Percentiles rank a stretch among this genome's conserved stretches.
Conservation (phyloP, 37 sponge, comb jelly and placozoan species). For the Cliona cf. orientalis region DNA sequence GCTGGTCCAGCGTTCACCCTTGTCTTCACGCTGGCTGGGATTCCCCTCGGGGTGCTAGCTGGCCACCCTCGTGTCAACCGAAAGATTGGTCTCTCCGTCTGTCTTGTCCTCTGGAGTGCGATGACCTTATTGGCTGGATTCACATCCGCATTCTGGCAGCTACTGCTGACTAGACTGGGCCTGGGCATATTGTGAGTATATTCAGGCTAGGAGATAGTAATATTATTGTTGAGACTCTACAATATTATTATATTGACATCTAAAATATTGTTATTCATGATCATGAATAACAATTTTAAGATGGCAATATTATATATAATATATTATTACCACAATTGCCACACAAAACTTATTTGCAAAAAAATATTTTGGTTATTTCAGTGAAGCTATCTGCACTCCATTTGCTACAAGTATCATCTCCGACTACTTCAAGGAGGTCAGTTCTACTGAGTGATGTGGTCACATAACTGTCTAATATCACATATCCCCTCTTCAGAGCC, state of each 20-base stretch:
- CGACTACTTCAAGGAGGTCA: constrained; percentile 66
- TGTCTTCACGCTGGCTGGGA: constrained; percentile 66
- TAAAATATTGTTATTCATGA: too few species aligned
- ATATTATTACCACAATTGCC: too few species aligned
- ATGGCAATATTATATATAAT: too few species aligned
- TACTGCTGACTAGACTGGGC: constrained; percentile 66
- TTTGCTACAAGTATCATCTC: constrained; percentile 75
- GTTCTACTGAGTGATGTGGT: too few species aligned
- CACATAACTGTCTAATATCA: too few species aligned
- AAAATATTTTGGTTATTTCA: constrained; percentile 11
- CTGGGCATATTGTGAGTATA: constrained; percentile 69
- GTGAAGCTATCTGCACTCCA: constrained; percentile 81
- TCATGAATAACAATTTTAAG: too few species aligned
- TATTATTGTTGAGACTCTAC: too few species aligned
- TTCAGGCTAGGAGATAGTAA: too few species aligned
- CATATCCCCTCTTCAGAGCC: constrained; percentile 29
- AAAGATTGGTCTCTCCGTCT: constrained; percentile 30
- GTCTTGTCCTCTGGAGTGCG: constrained; percentile 69
- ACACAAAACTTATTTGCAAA: constrained; percentile 13
- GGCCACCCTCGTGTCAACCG: constrained; percentile 46
- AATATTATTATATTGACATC: too few species aligned
- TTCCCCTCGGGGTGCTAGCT: constrained; percentile 74
- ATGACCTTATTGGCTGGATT: constrained; percentile 74
- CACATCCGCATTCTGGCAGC: constrained; percentile 62
- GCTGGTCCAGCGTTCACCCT: constrained; percentile 81